phyloP scores from a whole-genome alignment of 1,140 invertebrate genomes.

The Parasteatoda tepidariorum region DNA sequence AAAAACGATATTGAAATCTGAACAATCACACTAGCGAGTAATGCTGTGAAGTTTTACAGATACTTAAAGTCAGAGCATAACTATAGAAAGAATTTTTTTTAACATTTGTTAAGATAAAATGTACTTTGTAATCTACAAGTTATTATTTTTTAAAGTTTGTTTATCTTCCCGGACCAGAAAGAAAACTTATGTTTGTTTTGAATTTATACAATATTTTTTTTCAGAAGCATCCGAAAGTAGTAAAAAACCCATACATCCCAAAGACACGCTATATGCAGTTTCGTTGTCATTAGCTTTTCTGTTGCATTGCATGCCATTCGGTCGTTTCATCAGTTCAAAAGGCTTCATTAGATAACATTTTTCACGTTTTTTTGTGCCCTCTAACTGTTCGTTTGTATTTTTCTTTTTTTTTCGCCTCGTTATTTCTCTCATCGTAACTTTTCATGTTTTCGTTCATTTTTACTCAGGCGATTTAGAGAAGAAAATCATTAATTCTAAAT shows the following conservation, averaged over 20 bases:
- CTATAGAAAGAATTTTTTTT: no score
- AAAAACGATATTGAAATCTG: no score
- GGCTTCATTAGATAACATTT: conserved; percentile 32
- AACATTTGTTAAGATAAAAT: no score
- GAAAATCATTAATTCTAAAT: conserved; percentile 1
- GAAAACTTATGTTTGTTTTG: no score
- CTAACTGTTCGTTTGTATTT: neutral
- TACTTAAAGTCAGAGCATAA: no score
- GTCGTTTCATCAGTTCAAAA: conserved; percentile 1
- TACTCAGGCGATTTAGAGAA: neutral
- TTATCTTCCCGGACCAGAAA: no score
- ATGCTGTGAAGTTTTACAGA: no score
- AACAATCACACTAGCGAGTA: no score
- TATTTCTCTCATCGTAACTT: neutral
- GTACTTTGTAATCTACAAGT: no score
- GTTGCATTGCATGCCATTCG: conserved; percentile 1
- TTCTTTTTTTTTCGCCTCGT: neutral
- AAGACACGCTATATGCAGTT: conserved; percentile 24
- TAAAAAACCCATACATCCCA: neutral
- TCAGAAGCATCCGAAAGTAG: no score
- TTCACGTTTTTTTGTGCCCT: neutral
- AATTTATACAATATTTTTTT: no score
- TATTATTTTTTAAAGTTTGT: no score
- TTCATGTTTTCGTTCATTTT: neutral
- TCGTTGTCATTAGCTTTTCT: conserved; percentile 23